Evolutionary conservation across 2,888 invertebrate genomes (phyloP).

Genomic region (Norana najaformis): DNA sequence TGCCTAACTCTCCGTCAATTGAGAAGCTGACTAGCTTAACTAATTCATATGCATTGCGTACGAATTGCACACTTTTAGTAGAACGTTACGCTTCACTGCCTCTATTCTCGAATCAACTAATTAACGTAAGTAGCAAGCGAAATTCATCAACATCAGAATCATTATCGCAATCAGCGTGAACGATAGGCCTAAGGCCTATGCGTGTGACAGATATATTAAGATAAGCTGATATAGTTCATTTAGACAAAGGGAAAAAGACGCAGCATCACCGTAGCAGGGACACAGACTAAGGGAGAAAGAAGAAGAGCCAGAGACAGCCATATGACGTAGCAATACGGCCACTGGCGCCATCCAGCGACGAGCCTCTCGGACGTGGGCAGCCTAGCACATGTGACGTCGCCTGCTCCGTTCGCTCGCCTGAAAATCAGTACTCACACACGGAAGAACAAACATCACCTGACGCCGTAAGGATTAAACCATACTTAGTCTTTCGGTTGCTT

Average conservation of each 20-base stretch:
- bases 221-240: background rate
- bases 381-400: background rate
- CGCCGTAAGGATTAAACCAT: background rate
- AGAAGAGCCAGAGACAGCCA: background rate
- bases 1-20: too few species aligned
- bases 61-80: too few species aligned
- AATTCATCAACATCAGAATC: too few species aligned
- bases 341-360: background rate
- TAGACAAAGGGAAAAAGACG: background rate
- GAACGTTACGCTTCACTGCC: too few species aligned
- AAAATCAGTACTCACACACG: background rate
- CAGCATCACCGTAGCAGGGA: background rate
- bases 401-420: background rate
- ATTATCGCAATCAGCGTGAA: too few species aligned
- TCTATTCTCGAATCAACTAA: too few species aligned
- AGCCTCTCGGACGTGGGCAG: background rate
- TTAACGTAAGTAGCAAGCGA: too few species aligned
- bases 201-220: too few species aligned
- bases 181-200: too few species aligned
- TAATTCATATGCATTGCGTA: too few species aligned
- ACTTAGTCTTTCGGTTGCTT: background rate
- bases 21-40: too few species aligned
- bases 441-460: background rate
- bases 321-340: conserved; percentile 13
- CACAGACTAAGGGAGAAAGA: background rate